Evolutionary conservation across 2,888 invertebrate species (phyloP).

Genomic region (Lampropteryx suffumata): DNA sequence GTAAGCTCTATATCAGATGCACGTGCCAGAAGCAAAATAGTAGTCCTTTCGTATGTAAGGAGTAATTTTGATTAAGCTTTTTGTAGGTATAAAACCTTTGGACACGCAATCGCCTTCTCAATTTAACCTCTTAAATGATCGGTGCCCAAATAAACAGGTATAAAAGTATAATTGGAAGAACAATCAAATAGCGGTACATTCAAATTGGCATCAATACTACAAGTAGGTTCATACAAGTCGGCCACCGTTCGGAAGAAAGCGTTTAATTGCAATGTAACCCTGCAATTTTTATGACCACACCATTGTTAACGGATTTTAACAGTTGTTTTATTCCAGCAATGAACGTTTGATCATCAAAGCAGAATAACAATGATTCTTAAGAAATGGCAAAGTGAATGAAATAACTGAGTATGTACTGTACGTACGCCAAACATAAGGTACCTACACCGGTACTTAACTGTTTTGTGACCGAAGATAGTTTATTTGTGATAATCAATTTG

Average conservation of each 20-base stretch:
- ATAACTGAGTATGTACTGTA: background rate
- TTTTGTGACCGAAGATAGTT: too few species aligned
- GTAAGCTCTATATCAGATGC: background rate
- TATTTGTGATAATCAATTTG: too few species aligned
- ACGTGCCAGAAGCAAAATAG: background rate
- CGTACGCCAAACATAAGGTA: too few species aligned
- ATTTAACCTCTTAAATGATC: too few species aligned
- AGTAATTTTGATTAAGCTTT: too few species aligned
- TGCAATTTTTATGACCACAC: constrained; percentile 35
- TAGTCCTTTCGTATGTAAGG: too few species aligned
- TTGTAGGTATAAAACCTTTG: too few species aligned
- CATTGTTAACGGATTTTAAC: constrained; percentile 37
- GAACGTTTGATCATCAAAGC: constrained; percentile 24
- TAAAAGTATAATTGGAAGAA: constrained; percentile 6
- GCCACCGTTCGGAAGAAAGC: constrained; percentile 33
- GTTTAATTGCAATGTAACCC: constrained; percentile 45
- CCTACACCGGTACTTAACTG: too few species aligned
- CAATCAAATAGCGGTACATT: constrained; percentile 11
- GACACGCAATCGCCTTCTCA: too few species aligned
- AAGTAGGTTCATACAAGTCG: constrained; percentile 26
- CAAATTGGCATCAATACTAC: constrained; percentile 15
- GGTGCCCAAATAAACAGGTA: background rate
- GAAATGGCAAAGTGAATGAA: constrained; percentile 4
- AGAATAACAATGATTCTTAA: background rate
- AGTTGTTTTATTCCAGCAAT: constrained; percentile 40